Evolutionary conservation across 2,888 invertebrate species (phyloP).

Genomic region (Drosophila melanocephala): DNA sequence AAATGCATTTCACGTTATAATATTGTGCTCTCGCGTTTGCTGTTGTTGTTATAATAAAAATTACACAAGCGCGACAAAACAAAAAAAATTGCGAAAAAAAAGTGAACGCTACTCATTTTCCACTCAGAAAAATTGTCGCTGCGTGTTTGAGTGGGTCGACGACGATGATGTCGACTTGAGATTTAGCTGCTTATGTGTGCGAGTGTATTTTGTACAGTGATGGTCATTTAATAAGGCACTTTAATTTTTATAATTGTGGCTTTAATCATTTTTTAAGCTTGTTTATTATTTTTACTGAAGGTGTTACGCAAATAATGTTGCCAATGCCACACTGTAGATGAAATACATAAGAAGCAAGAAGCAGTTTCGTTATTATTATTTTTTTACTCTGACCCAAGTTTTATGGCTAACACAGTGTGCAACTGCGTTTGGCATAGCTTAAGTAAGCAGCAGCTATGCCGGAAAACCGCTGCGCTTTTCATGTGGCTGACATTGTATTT

Average conservation of each 20-base stretch:
- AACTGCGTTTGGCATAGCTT: conserved; percentile 6
- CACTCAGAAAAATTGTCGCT: conserved; percentile 73
- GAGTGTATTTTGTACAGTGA: not conserved
- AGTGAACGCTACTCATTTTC: conserved; percentile 65
- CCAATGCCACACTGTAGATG: not conserved
- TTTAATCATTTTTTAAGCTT: not conserved
- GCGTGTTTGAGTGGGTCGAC: conserved; percentile 53
- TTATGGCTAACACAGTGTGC: not conserved
- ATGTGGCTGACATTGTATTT: conserved; percentile 36
- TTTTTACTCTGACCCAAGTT: not conserved
- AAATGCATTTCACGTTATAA: conserved; percentile 71
- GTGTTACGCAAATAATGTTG: not conserved
- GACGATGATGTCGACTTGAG: conserved; percentile 20
- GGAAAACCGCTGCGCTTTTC: conserved; percentile 11
- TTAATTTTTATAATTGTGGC: not conserved
- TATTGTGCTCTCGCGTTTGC: conserved; percentile 33
- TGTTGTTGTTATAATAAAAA: conserved; percentile 51
- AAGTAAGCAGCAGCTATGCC: conserved; percentile 6
- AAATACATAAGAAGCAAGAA: not conserved
- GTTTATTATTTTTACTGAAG: not conserved
- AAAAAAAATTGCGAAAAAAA: conserved; percentile 22
- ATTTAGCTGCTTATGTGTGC: conserved; percentile 9
- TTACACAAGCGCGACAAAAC: conserved; percentile 37
- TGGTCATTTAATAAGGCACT: not conserved
- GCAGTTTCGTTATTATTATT: too few species aligned